Evolutionary conservation across 2,888 invertebrate genomes (phyloP).

Genomic region (Odontocerum albicorne): DNA sequence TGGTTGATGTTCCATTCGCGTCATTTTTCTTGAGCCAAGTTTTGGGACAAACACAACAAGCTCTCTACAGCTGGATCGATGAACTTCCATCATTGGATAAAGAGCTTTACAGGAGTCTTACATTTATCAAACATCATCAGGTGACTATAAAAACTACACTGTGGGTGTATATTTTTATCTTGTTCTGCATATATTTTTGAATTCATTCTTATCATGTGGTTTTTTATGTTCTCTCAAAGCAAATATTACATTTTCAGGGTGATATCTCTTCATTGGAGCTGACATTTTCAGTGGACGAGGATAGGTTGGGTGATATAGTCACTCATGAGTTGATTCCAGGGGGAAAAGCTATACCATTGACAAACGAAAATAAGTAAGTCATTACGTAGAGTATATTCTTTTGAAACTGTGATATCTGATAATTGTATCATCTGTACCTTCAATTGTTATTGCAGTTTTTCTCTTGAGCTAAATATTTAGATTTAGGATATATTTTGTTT

Average conservation of each 20-base stretch:
- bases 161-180: too few relatives aligned
- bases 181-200: too few relatives aligned
- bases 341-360: constrained; percentile 89
- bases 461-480: too few relatives aligned
- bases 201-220: too few relatives aligned
- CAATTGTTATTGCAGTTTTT: too few relatives aligned
- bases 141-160: constrained; percentile 41
- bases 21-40: constrained; percentile 97
- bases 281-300: constrained; percentile 96
- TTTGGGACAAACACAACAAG: constrained; percentile 89
- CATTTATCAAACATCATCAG: constrained; percentile 92
- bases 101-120: constrained; percentile 93
- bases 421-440: too few relatives aligned
- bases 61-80: constrained; percentile 95
- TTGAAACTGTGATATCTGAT: too few relatives aligned
- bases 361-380: constrained; percentile 91
- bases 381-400: not conserved
- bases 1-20: constrained; percentile 98
- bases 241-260: constrained; percentile 63
- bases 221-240: too few relatives aligned
- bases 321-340: constrained; percentile 96
- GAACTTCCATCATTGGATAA: constrained; percentile 96
- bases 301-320: constrained; percentile 88
- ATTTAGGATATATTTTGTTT: too few relatives aligned
- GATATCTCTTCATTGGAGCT: constrained; percentile 92